Base-by-base conservation (phyloP, 2,797 vertebrate genomes). In the Poeciliopsis paucimaculata region DNA sequence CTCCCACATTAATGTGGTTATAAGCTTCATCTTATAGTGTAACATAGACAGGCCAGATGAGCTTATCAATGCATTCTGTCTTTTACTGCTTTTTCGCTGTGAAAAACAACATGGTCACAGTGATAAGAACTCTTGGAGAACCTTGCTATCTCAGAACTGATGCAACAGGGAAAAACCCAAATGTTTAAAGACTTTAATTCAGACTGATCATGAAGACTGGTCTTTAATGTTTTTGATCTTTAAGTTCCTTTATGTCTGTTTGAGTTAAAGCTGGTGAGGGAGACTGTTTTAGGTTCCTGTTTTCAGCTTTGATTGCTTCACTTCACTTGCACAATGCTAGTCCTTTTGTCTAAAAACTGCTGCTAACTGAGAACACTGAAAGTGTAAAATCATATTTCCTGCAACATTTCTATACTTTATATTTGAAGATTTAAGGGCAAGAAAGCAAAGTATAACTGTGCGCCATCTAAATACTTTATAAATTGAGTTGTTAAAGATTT, bases 241-340 rank as follows among this genome's bases (percentile, higher is more conserved):
- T 43, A 68, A 68, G 16, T 9, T 18, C 18, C 18, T 66, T 66
- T 66, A 20, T 3, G 16, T 26, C 34, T 68, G 20, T 23, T 41
- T 41, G 36, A 53, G 23, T 53, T 53, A n/a, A n/a, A 13, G 39
- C 5, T 70, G 5, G 39, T 13, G 23, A 4, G 11, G 18, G 39
- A 70, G 39, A 26, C 23, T 13, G 23, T 15, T 28, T 70, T n/a
- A 31, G 45, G 49, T 91, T 91, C 88, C 90, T 89, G 88, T 86
- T 85, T 77, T 55, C 15, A 66, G 39, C 49, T 74, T 15, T 62
- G 76, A 77, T 92, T 92, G 83, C 90, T 79, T 88, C 85, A 92
- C 60, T 66, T 28, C 9, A 71, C 64, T 90, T 92, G 41, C 83
- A 77, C 83, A 86, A 91, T 66, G 72, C 64, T 28, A 72, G 47